These are phyloP conservation scores for Embidobia sp. DNA, from an alignment of 2,888 invertebrate species.

Conservation along the genomic window DNA sequence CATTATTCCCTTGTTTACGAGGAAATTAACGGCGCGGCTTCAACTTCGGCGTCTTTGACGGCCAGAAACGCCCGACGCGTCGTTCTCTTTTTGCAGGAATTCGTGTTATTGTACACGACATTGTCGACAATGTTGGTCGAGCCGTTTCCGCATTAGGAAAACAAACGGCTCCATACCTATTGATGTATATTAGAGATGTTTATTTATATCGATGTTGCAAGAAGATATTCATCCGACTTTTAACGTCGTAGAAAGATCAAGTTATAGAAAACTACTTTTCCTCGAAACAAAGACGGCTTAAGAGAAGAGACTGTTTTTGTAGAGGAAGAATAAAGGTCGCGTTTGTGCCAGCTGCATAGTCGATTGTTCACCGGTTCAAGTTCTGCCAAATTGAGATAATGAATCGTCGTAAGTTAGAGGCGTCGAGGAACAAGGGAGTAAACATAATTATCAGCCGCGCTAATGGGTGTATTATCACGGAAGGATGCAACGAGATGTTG, in stretches of 20 bases:
- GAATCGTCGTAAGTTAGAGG: conserved; percentile 11
- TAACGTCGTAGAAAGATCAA: too few relatives aligned
- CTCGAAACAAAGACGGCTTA: too few relatives aligned
- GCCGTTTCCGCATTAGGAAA: conserved; percentile 4
- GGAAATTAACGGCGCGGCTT: conserved; percentile 58
- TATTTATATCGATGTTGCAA: too few relatives aligned
- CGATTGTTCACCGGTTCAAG: conserved; percentile 13
- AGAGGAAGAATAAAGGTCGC: too few relatives aligned
- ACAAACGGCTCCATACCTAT: too few relatives aligned
- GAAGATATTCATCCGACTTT: too few relatives aligned
- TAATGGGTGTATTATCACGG: conserved; percentile 30
- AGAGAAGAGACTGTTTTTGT: too few relatives aligned
- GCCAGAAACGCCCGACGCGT: conserved; percentile 40
- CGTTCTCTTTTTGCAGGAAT: conserved; percentile 36
- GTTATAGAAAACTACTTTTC: too few relatives aligned
- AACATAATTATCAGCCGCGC: conserved; percentile 10
- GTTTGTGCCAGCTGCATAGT: too few relatives aligned
- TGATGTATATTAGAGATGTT: too few relatives aligned
- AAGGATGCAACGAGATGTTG: conserved; percentile 8
- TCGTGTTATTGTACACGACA: conserved; percentile 16
- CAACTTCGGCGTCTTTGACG: conserved; percentile 49
- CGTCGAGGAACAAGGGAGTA: conserved; percentile 1
- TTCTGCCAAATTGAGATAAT: conserved; percentile 41
- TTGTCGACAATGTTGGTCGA: conserved; percentile 28
- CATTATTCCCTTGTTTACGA: conserved; percentile 65